A percentile compares a stretch with the other conserved stretches of the same genome.
Evolutionary conservation across 2,113 vertebrate genomes (phyloP).

Genomic region (Pelecanus crispus): DNA sequence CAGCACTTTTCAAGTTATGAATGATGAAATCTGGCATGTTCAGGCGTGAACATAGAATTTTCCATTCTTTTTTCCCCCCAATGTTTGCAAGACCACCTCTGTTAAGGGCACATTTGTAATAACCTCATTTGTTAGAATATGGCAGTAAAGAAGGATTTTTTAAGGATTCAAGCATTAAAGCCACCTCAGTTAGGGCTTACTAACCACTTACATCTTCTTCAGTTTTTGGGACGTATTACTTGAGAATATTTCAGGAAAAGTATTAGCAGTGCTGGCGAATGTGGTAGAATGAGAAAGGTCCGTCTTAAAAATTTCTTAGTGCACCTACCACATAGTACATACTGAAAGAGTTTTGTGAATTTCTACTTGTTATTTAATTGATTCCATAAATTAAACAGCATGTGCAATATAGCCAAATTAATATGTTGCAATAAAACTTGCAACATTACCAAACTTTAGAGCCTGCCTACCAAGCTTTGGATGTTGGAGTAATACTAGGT

Average conservation of each 20-base stretch:
- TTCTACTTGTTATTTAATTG: neutral
- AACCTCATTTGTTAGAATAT: neutral
- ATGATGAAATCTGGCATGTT: constrained; percentile 52
- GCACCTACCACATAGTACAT: neutral
- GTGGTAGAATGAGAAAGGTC: neutral
- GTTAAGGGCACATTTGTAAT: constrained; percentile 15
- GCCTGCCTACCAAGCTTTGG: neutral
- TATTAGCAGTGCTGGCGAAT: neutral
- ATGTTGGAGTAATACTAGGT: neutral
- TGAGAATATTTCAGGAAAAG: neutral
- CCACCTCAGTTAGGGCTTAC: neutral
- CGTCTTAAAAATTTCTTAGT: neutral
- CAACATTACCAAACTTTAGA: neutral
- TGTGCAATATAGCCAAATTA: neutral
- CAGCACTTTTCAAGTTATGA: constrained; percentile 47
- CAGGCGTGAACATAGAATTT: constrained; percentile 7
- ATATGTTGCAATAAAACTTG: neutral
- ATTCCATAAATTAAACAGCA: neutral
- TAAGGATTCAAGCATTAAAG: neutral
- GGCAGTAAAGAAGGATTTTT: neutral
- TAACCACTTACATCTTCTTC: neutral
- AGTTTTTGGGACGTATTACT: neutral
- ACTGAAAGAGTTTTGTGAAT: neutral
- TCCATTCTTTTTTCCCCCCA: neutral
- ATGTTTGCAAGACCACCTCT: constrained; percentile 3